Evolutionary conservation across 1,140 invertebrate genomes (phyloP).

Genomic region (Pachypeltis micranthus): DNA sequence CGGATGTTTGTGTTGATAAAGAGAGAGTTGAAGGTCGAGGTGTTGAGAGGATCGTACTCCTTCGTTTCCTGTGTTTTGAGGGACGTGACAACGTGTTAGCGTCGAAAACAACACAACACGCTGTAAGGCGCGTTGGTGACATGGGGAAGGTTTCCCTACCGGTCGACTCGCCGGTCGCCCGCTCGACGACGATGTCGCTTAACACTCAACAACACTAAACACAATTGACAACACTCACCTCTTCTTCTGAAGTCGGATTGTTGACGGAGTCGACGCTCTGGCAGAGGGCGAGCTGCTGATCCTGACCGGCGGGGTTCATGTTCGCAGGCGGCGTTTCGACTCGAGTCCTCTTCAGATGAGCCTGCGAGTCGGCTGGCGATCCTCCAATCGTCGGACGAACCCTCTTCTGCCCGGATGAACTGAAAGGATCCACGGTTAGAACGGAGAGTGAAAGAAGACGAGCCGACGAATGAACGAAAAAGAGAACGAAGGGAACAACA

Average conservation of each 20-base stretch:
- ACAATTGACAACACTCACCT: neutral
- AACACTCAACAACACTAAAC: too few species aligned
- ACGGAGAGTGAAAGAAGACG: neutral
- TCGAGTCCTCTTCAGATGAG: slow-evolving; percentile 3
- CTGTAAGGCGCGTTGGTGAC: too few species aligned
- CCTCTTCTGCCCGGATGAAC: slow-evolving; percentile 9
- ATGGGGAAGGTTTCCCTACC: too few species aligned
- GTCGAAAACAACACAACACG: too few species aligned
- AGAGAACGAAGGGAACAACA: neutral
- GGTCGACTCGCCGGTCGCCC: too few species aligned
- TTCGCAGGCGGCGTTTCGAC: neutral
- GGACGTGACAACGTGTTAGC: too few species aligned
- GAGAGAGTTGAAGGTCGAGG: too few species aligned
- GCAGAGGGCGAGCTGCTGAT: slow-evolving; percentile 4
- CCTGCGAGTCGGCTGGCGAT: neutral
- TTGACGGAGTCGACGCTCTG: neutral
- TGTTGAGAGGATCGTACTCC: too few species aligned
- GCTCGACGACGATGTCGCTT: too few species aligned
- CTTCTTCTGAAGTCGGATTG: slow-evolving; percentile 2
- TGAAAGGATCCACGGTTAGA: slow-evolving; percentile 10
- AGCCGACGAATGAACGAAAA: neutral
- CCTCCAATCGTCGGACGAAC: slow-evolving; percentile 1
- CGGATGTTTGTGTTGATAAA: too few species aligned
- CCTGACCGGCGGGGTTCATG: neutral
- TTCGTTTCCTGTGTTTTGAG: too few species aligned